Evolutionary conservation across 2,888 invertebrate genomes (phyloP), one percentile per base, ranked within the genome.

Genomic region (Heliconius hortense): DNA sequence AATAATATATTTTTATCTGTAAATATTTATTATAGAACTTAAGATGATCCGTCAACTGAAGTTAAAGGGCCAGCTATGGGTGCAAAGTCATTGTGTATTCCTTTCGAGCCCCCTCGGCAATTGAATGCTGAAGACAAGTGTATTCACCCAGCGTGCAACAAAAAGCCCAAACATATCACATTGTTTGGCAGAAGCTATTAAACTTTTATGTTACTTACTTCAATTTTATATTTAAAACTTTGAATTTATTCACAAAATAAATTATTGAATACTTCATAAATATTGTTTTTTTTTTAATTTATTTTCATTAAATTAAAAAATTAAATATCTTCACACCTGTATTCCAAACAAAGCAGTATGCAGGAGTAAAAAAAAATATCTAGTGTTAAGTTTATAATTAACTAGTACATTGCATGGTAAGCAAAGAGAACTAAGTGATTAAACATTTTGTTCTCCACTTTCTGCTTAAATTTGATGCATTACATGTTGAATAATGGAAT

Each of bases 1-100:
- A 28, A 28, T 60, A 26, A 60, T 26, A 60, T 60, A 59, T n/a
- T 60, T n/a, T 10, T n/a, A 56, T 39, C 21, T 11, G 43, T 21
- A 28, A n/a, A n/a, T 53, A 31, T 73, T 63, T 48, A 59, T 77
- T 77, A 62, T 89, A 97, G 97, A 85, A 96, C 95, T 76, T 96
- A 96, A 72, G 95, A 95, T 67, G 92, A 93, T 73, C 82, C 86
- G 4, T 85, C 87, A 39, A 97, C 97, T 77, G 93, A 93, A 4
- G 95, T 96, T 73, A 98, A 97, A 76, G 97, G 97, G 31, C 98
- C 99, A 35, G 96, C 99, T 0, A 99, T 99, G 99, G 99, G 99
- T 62, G 99, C 99, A 11, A 99, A 99, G 92, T 97, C 98, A 13
- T 95, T 99, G n/a, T 99, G 99, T 89, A 98, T 99, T 85, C 99